A percentile compares a stretch with the other conserved stretches of the same genome.
Evolutionary conservation across 1,140 invertebrate species (phyloP).

Genomic region (Bradynema listronoti): DNA sequence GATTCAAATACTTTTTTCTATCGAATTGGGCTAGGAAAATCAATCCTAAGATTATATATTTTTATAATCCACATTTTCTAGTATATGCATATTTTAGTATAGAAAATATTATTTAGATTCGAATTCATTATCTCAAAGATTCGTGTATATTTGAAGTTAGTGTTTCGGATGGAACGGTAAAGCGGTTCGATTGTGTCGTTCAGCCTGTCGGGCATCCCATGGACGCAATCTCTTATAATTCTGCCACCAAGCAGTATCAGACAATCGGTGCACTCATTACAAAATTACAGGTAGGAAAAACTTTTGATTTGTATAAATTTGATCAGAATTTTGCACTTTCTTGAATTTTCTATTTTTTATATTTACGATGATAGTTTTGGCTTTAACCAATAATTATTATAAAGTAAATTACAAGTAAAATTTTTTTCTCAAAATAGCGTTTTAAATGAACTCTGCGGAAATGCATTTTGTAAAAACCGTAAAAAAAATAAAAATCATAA

Average conservation of each 20-base stretch:
- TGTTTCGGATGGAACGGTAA: not conserved
- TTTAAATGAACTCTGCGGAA: not conserved
- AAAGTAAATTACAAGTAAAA: not conserved
- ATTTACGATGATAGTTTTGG: not conserved
- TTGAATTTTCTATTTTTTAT: not conserved
- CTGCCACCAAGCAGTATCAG: not conserved
- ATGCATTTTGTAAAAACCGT: not conserved
- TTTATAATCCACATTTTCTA: not conserved
- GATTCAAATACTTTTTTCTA: not conserved
- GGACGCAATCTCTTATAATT: not conserved
- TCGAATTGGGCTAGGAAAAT: not conserved
- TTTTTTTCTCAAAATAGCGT: not conserved
- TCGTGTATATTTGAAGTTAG: slow-evolving; percentile 1
- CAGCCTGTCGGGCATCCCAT: not conserved
- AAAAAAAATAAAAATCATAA: too few species aligned
- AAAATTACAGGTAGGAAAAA: not conserved
- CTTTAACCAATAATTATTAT: not conserved
- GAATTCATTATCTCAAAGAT: slow-evolving; percentile 5
- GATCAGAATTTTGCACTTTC: not conserved
- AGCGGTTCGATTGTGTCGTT: slow-evolving; percentile 1
- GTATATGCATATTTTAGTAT: too few species aligned
- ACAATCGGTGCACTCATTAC: slow-evolving; percentile 1
- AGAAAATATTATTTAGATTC: not conserved
- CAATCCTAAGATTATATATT: not conserved
- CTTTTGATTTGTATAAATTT: not conserved